Percentiles rank a stretch among this genome's conserved stretches.
These are phyloP conservation scores for Halisarca cf. caerulea DNA, from an alignment of 37 sponge, comb jelly and placozoan genomes.

Conservation along the genomic window DNA sequence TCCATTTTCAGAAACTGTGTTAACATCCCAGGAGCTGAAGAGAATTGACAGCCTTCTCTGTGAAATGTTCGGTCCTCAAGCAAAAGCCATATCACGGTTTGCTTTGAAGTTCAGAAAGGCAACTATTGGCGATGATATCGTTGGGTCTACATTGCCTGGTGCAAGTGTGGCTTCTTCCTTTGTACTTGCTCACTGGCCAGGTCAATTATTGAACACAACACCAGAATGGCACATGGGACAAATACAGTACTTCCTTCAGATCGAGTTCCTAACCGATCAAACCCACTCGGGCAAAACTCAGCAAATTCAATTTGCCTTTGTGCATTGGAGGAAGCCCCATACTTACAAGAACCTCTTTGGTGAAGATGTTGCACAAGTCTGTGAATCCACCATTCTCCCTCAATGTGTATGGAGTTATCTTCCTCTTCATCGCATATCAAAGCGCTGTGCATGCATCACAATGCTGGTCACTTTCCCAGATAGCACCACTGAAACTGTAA, in stretches of 20 bases:
- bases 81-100: background rate
- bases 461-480: constrained; percentile 3
- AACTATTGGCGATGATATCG: constrained; percentile 20
- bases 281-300: background rate
- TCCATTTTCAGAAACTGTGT: background rate
- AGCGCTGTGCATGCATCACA: constrained; percentile 26
- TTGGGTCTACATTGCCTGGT: constrained; percentile 36
- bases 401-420: constrained; percentile 28
- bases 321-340: constrained; percentile 44
- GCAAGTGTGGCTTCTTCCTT: constrained; percentile 32
- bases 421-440: constrained; percentile 49
- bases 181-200: constrained; percentile 44
- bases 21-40: constrained; percentile 2
- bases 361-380: constrained; percentile 32
- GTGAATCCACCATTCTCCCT: background rate
- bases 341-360: constrained; percentile 26
- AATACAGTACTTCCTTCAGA: constrained; percentile 36
- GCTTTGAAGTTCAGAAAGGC: constrained; percentile 9
- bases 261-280: background rate
- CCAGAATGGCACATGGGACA: constrained; percentile 26
- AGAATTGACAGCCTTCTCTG: background rate
- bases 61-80: constrained; percentile 4
- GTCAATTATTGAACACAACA: background rate
- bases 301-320: constrained; percentile 32
- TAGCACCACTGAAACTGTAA: constrained; percentile 20